Conservation (phyloP, 2,888 invertebrate species). For the Zygaena filipendulae region DNA sequence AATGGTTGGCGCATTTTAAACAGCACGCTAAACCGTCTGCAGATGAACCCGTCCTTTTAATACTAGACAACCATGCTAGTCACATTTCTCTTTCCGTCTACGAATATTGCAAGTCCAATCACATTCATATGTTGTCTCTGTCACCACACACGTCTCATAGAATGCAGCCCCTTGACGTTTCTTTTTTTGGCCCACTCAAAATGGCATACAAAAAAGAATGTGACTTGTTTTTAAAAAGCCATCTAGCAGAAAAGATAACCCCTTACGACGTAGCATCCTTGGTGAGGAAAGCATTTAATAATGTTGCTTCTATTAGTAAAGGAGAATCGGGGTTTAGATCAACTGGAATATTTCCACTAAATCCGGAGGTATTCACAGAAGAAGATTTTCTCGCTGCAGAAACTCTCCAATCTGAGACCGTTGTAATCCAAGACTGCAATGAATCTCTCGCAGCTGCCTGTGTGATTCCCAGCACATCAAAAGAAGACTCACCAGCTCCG, state of each 20-base stretch:
- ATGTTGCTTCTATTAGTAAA: slow-evolving; percentile 13
- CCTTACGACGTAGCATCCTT: slow-evolving; percentile 17
- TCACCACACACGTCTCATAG: slow-evolving; percentile 21
- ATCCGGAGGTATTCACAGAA: slow-evolving; percentile 19
- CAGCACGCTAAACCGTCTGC: slow-evolving; percentile 9
- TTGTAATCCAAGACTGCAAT: slow-evolving; percentile 10
- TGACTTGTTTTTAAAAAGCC: slow-evolving; percentile 21
- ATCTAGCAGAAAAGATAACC: slow-evolving; percentile 14
- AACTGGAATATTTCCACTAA: slow-evolving; percentile 21
- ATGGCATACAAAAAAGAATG: slow-evolving; percentile 23
- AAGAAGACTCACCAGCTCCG: slow-evolving; percentile 18
- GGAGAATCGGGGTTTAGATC: slow-evolving; percentile 16
- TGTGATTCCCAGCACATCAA: slow-evolving; percentile 21
- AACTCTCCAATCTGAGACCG: slow-evolving; percentile 10
- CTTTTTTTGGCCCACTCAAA: slow-evolving; percentile 18
- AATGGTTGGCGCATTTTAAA: slow-evolving; percentile 13
- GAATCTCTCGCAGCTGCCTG: slow-evolving; percentile 14
- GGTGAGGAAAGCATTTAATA: slow-evolving; percentile 13
- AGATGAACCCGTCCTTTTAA: slow-evolving; percentile 15
- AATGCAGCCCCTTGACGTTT: slow-evolving; percentile 21
- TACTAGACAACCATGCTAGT: slow-evolving; percentile 13
- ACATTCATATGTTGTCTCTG: slow-evolving; percentile 15
- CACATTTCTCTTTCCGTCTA: slow-evolving; percentile 15
- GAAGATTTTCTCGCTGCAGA: slow-evolving; percentile 15
- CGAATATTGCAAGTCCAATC: slow-evolving; percentile 16